Evolutionary conservation across 2,113 vertebrate genomes (phyloP).

Genomic region (Mionectes macconnelli): DNA sequence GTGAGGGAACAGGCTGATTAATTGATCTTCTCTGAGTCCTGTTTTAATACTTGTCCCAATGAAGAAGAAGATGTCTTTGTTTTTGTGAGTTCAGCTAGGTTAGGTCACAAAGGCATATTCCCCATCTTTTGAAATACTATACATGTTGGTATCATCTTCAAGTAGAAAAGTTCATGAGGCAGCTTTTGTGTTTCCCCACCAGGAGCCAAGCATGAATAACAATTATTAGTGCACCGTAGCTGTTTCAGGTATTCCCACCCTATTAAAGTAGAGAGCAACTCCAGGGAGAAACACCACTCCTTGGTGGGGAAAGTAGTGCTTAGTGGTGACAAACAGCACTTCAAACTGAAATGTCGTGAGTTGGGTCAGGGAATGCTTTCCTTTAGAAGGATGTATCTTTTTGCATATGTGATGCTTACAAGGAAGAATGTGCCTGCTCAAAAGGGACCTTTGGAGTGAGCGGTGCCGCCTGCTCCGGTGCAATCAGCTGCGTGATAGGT

Average conservation of each 20-base stretch:
- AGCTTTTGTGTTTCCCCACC: constrained; percentile 40
- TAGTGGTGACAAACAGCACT: constrained; percentile 46
- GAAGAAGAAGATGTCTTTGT: not conserved
- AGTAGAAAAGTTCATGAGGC: constrained; percentile 23
- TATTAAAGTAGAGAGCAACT: constrained; percentile 29
- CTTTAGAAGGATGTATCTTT: not conserved
- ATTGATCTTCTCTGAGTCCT: not conserved
- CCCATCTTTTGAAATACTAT: constrained; percentile 46
- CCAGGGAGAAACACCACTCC: constrained; percentile 22
- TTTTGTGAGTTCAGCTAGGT: constrained; percentile 23
- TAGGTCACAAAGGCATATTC: constrained; percentile 14
- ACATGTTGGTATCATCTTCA: constrained; percentile 25
- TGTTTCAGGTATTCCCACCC: not conserved
- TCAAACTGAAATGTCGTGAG: not conserved
- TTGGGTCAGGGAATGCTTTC: constrained; percentile 16
- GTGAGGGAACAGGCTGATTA: not conserved
- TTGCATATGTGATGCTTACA: not conserved
- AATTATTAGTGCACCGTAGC: not conserved
- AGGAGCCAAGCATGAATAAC: constrained; percentile 43
- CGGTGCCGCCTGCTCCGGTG: rapidly evolving
- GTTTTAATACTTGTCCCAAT: not conserved
- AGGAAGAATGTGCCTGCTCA: not conserved
- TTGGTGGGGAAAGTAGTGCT: constrained; percentile 43
- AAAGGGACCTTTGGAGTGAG: not conserved
- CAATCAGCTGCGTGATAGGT: not conserved